Percentiles rank a stretch among this genome's conserved stretches.
These are phyloP conservation scores for Morphnarchus princeps DNA, from an alignment of 2,113 vertebrate species.

Conservation along the genomic window DNA sequence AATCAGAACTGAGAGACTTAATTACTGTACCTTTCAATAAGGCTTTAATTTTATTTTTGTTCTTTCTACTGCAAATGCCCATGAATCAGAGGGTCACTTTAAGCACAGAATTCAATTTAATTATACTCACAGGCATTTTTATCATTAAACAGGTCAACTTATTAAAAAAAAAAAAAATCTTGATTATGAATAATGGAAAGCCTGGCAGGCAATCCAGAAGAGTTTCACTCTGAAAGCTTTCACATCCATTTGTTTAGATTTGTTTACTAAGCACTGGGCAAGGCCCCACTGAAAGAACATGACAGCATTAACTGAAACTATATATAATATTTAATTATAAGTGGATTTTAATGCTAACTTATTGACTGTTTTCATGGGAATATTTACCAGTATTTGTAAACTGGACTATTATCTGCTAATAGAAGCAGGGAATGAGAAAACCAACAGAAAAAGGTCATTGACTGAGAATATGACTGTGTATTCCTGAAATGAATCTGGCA, in stretches of 20 bases:
- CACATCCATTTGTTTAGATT: slow-evolving; percentile 32
- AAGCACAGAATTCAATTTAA: slow-evolving; percentile 66
- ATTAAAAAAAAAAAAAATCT: slow-evolving; percentile 29
- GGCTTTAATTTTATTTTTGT: slow-evolving; percentile 66
- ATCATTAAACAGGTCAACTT: slow-evolving; percentile 58
- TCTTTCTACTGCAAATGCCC: slow-evolving; percentile 56
- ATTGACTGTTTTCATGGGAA: neutral
- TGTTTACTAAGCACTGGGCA: slow-evolving; percentile 18
- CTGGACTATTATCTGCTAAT: neutral
- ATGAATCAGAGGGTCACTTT: slow-evolving; percentile 66
- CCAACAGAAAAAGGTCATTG: neutral
- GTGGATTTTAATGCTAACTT: neutral
- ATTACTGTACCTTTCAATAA: slow-evolving; percentile 68
- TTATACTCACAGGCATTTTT: slow-evolving; percentile 55
- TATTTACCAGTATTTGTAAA: neutral
- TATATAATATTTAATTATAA: neutral
- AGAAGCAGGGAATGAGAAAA: neutral
- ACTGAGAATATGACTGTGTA: neutral
- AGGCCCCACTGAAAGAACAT: neutral
- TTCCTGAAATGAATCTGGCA: neutral
- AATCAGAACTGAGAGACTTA: slow-evolving; percentile 67
- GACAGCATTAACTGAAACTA: neutral
- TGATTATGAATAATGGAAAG: slow-evolving; percentile 53
- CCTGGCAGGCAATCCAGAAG: slow-evolving; percentile 34
- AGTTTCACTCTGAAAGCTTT: neutral